Conservation (phyloP, 2,113 vertebrate genomes). For the Chrysemys picta region DNA sequence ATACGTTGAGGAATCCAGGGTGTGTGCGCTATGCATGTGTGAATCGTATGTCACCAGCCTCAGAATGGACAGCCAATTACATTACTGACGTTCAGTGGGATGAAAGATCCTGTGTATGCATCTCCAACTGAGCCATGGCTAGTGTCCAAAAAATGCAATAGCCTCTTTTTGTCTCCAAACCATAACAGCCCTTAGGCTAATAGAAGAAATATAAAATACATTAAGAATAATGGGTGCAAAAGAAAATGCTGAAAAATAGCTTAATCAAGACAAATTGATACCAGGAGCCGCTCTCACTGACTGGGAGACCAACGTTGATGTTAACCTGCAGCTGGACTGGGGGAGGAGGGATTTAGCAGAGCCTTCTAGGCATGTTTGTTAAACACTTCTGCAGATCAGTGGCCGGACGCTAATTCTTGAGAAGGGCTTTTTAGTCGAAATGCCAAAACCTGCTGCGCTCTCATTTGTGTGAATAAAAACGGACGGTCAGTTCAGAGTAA, state of each 20-base stretch:
- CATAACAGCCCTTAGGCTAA: background rate
- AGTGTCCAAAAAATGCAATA: background rate
- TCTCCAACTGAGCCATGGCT: background rate
- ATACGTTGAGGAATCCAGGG: fast-evolving
- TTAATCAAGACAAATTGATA: background rate
- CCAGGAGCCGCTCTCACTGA: background rate
- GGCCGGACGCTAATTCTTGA: fast-evolving
- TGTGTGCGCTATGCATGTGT: fast-evolving
- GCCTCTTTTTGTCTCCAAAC: background rate
- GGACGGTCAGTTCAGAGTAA: background rate
- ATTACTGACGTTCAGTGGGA: background rate
- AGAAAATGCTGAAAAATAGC: background rate
- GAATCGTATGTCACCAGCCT: background rate
- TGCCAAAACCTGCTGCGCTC: fast-evolving
- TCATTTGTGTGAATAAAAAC: background rate
- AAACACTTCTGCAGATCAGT: background rate
- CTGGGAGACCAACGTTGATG: background rate
- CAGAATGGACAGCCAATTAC: background rate
- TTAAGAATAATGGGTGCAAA: background rate
- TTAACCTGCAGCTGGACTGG: background rate
- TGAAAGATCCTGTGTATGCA: background rate
- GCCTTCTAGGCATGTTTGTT: background rate
- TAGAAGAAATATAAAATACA: conserved; percentile 17
- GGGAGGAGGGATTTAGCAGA: background rate
- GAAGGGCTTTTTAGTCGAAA: background rate